Percentiles rank a stretch among this genome's conserved stretches.
phyloP scores from a whole-genome alignment of 1,140 invertebrate genomes.

The Asbolus verrucosus region DNA sequence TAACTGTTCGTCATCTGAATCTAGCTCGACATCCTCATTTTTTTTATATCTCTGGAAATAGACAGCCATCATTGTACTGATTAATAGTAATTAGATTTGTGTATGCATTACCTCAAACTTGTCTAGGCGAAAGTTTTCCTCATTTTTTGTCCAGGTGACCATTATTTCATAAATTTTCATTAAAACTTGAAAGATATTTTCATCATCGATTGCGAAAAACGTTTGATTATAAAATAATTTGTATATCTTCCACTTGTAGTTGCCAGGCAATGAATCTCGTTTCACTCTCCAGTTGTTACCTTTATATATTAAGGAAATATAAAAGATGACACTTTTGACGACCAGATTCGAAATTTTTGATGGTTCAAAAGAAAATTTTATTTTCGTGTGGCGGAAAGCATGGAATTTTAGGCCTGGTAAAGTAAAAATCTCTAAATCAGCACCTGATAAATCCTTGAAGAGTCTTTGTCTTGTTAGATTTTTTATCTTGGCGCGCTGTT shows the following conservation, averaged over 20 bases:
- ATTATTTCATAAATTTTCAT: constrained; percentile 28
- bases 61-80: no score
- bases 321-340: constrained; percentile 31
- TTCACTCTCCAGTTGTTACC: constrained; percentile 45
- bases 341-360: constrained; percentile 14
- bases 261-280: constrained; percentile 46
- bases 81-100: background rate
- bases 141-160: constrained; percentile 18
- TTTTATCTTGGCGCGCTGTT: background rate
- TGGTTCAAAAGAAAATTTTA: constrained; percentile 47
- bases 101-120: constrained; percentile 40
- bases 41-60: constrained; percentile 40
- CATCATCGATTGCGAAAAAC: constrained; percentile 23
- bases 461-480: background rate
- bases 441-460: background rate
- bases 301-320: constrained; percentile 39
- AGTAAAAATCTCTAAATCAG: constrained; percentile 1
- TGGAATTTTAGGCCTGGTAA: constrained; percentile 33
- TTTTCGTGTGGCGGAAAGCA: constrained; percentile 36
- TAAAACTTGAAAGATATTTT: constrained; percentile 25
- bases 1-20: constrained; percentile 46
- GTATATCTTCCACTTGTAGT: constrained; percentile 38
- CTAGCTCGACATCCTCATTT: constrained; percentile 32
- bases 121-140: constrained; percentile 17
- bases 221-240: constrained; percentile 10